phyloP scores from a whole-genome alignment of 2,797 vertebrate genomes.

The Peromyscus aztecus region DNA sequence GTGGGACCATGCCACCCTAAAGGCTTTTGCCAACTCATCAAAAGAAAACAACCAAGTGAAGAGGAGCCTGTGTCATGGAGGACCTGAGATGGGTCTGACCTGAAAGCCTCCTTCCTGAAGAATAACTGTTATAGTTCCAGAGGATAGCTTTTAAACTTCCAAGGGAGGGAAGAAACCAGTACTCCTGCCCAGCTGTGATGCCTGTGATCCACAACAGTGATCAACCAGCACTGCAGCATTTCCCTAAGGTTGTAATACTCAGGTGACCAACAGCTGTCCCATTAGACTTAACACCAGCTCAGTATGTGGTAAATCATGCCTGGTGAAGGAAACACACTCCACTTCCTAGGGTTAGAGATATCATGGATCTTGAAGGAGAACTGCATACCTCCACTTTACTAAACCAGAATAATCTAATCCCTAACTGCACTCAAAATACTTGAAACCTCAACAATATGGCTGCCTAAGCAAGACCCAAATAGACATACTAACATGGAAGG shows the following conservation, averaged over 20 bases:
- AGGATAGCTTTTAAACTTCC: neutral
- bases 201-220: neutral
- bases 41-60: neutral
- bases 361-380: neutral
- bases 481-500: neutral
- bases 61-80: neutral
- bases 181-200: neutral
- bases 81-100: neutral
- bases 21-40: neutral
- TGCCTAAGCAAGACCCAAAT: neutral
- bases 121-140: neutral
- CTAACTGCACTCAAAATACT: neutral
- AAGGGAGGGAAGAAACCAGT: neutral
- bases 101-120: neutral
- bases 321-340: neutral
- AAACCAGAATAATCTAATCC: neutral
- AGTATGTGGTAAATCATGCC: neutral
- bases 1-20: too few relatives aligned
- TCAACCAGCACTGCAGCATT: neutral
- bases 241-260: neutral
- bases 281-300: neutral
- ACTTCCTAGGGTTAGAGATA: neutral
- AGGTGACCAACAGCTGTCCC: neutral
- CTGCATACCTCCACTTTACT: neutral
- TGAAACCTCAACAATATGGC: neutral